phyloP scores from a whole-genome alignment of 1,140 invertebrate species.

The Epicauta chinensis region DNA sequence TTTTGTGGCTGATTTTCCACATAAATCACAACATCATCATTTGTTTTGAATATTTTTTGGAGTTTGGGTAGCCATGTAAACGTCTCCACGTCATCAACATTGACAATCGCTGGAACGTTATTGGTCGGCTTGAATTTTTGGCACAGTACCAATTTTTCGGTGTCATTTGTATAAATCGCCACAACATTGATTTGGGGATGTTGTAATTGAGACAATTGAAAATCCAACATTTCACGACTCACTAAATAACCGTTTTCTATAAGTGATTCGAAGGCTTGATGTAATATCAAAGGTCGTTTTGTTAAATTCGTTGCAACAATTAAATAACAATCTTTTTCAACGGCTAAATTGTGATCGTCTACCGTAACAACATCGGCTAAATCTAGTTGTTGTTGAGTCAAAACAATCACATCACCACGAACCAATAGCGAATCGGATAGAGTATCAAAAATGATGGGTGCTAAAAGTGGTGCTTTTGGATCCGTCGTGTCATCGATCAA shows the following conservation, averaged over 20 bases:
- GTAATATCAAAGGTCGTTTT: no score
- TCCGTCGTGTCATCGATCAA: conserved; percentile 49
- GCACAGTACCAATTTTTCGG: conserved; percentile 43
- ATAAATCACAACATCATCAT: conserved; percentile 51
- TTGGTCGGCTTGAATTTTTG: conserved; percentile 7
- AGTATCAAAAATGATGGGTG: conserved; percentile 50
- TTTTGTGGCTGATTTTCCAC: conserved; percentile 56
- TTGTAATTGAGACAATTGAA: no score
- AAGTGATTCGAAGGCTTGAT: no score
- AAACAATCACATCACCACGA: conserved; percentile 50
- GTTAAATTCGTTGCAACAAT: no score
- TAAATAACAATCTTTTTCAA: no score
- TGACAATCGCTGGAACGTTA: neutral
- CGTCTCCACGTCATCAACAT: conserved; percentile 8
- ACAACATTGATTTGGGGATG: no score
- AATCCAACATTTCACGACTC: no score
- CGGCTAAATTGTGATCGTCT: no score
- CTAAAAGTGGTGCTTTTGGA: conserved; percentile 47
- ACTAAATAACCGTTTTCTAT: no score
- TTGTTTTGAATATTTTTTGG: conserved; percentile 51
- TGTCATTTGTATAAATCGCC: no score
- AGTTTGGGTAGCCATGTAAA: conserved; percentile 42
- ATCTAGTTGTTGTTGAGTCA: conserved; percentile 45
- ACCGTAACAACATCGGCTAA: no score
- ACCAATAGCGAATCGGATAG: conserved; percentile 54